A percentile compares a stretch with the other conserved stretches of the same genome.
phyloP scores from a whole-genome alignment of 2,888 invertebrate genomes.

The Chironomus tentans region DNA sequence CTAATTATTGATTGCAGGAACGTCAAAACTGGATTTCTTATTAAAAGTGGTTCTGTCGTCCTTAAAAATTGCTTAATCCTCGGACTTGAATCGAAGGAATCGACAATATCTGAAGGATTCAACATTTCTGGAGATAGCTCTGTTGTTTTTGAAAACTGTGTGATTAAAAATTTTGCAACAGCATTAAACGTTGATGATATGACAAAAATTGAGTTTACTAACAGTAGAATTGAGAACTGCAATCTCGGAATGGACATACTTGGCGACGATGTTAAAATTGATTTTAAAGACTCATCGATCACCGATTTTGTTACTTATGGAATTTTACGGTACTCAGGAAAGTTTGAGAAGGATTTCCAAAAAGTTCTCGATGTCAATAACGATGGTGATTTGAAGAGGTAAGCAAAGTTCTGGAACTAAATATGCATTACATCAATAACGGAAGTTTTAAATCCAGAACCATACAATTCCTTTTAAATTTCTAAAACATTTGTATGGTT shows the following conservation, averaged over 20 bases:
- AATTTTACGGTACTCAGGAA: constrained; percentile 32
- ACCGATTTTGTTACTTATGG: constrained; percentile 43
- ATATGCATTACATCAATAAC: too few species aligned
- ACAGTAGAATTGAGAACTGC: constrained; percentile 36
- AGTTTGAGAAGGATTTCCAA: not conserved
- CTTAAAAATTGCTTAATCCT: constrained; percentile 46
- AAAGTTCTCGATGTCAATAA: too few species aligned
- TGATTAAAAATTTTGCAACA: constrained; percentile 46
- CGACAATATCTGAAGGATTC: constrained; percentile 49
- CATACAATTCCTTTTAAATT: too few species aligned
- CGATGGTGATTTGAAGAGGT: too few species aligned
- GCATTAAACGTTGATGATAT: constrained; percentile 43
- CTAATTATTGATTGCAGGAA: constrained; percentile 46
- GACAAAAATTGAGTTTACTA: constrained; percentile 37
- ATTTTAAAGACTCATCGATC: constrained; percentile 38
- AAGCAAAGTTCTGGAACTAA: too few species aligned
- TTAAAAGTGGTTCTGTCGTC: constrained; percentile 44
- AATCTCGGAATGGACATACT: constrained; percentile 41
- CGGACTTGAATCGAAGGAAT: constrained; percentile 44
- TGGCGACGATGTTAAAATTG: constrained; percentile 39
- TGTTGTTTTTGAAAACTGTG: constrained; percentile 40
- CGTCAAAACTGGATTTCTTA: constrained; percentile 45
- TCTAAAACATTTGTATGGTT: too few species aligned
- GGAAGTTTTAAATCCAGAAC: too few species aligned
- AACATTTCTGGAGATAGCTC: constrained; percentile 38